Evolutionary conservation across 2,113 vertebrate species (phyloP), one percentile per base, ranked within the genome.

Genomic region (Formicarius rufipectus): DNA sequence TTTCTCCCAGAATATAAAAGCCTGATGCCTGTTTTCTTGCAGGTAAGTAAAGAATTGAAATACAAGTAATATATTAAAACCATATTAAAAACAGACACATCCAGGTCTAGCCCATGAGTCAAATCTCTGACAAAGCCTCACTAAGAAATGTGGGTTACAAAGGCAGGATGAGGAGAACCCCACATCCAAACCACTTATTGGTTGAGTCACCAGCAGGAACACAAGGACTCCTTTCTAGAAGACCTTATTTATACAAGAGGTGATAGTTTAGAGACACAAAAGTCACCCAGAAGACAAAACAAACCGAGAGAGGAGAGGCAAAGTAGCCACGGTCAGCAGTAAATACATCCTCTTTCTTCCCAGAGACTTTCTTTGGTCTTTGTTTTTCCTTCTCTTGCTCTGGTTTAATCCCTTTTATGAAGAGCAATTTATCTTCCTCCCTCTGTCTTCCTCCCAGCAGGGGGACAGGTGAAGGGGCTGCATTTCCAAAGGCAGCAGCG

Each of bases 361-460:
- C 3, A 1, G 39, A 40, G 21, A 45, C 30, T 39, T 77, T 56
- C 35, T 9, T 63, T 17, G 39, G 20, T 88, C 69, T 88, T 90
- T 81, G 73, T 28, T 87, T 92, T 78, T 10, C 82, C 60, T 87
- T 92, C 74, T 87, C 83, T 52, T 77, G 55, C 84, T 91, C 80
- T 58, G 62, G 80, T 68, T 37, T 95, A 84, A 96, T 94, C 84
- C 62, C 22, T 90, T 95, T 73, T 66, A 84, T 88, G 91, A 95
- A 76, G 93, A 94, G 94, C 95, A 95, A 97, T 97, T 96, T 96
- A 96, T 97, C 96, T 97, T 97, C 68, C 93, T 96, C 93, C 56
- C 62, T 39, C 80, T 78, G 89, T 96, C 77, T 92, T 28, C 77
- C 66, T 94, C 87, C 35, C 83, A 31, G 84, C 83, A 49, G n/a